Evolutionary conservation across 2,888 invertebrate species (phyloP).

Genomic region (Pimpla rufipes): DNA sequence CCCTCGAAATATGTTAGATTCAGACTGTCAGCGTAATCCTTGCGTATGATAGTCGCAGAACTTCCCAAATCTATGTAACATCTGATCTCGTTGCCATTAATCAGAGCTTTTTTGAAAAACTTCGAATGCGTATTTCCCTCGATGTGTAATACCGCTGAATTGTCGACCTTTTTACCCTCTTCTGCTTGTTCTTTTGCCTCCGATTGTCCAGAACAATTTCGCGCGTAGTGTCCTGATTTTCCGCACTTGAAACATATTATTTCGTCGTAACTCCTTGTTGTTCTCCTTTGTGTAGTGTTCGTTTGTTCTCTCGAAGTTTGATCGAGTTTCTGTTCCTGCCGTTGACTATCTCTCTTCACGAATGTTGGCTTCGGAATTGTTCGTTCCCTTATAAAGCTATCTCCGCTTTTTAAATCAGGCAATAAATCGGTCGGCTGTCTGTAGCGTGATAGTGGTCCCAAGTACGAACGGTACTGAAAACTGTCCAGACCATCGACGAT

Average conservation of each 20-base stretch:
- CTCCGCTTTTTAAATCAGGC: constrained; percentile 67
- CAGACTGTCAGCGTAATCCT: not conserved
- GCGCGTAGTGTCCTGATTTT: constrained; percentile 26
- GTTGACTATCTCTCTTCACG: constrained; percentile 9
- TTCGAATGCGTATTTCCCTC: constrained; percentile 11
- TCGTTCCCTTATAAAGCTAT: constrained; percentile 24
- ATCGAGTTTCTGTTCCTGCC: not conserved
- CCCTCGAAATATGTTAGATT: not conserved
- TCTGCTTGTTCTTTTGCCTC: not conserved
- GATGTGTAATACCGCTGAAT: not conserved
- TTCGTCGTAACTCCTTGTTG: not conserved
- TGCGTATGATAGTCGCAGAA: not conserved
- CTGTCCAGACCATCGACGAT: constrained; percentile 68
- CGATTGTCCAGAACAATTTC: constrained; percentile 26
- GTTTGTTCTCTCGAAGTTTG: constrained; percentile 27
- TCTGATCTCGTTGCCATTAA: not conserved
- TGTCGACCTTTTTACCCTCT: not conserved
- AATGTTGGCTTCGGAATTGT: not conserved
- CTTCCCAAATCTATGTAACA: constrained; percentile 40
- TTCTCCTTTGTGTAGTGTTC: constrained; percentile 9
- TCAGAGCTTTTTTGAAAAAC: constrained; percentile 24
- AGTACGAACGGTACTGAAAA: constrained; percentile 51
- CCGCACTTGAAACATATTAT: constrained; percentile 36
- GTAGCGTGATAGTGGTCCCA: constrained; percentile 66
- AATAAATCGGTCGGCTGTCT: constrained; percentile 63